These are phyloP conservation scores for Phengaris alcon DNA, from an alignment of 2,888 invertebrate genomes.

Conservation along the genomic window DNA sequence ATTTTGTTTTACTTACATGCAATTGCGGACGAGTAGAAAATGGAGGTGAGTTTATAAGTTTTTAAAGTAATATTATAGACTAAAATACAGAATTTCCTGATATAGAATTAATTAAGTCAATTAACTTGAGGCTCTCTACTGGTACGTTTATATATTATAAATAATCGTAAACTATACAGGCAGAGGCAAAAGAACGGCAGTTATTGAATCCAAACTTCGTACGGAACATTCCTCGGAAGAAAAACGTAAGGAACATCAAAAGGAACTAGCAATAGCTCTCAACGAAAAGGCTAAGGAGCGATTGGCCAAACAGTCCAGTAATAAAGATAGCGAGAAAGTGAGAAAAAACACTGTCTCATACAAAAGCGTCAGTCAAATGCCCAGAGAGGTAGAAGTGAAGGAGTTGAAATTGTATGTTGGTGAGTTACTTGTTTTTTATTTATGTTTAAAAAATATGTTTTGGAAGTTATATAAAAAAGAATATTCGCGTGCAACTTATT, in stretches of 20 bases:
- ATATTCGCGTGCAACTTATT: neutral
- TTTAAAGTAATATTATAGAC: conserved; percentile 36
- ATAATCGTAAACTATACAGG: conserved; percentile 52
- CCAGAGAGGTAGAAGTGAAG: conserved; percentile 94
- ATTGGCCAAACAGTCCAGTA: conserved; percentile 91
- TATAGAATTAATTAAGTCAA: conserved; percentile 3
- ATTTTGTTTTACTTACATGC: conserved; percentile 71
- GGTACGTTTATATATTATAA: conserved; percentile 12
- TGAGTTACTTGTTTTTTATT: conserved; percentile 60
- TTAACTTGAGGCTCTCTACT: neutral
- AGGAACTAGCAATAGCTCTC: conserved; percentile 92
- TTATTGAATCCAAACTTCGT: conserved; percentile 94
- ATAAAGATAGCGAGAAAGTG: conserved; percentile 92
- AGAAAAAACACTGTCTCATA: conserved; percentile 97
- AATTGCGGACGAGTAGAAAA: conserved; percentile 69
- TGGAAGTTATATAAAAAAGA: neutral
- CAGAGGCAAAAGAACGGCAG: conserved; percentile 91
- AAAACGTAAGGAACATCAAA: conserved; percentile 97
- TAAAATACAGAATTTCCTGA: neutral
- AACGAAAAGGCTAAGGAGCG: conserved; percentile 96
- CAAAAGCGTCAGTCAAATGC: conserved; percentile 94
- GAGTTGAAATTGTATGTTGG: conserved; percentile 97
- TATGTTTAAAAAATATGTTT: neutral
- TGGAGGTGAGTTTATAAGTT: conserved; percentile 64
- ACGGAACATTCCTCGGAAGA: conserved; percentile 98